A percentile compares a stretch with the other conserved stretches of the same genome.
Evolutionary conservation across 2,797 vertebrate genomes (phyloP).

Genomic region (Enoplosus armatus): DNA sequence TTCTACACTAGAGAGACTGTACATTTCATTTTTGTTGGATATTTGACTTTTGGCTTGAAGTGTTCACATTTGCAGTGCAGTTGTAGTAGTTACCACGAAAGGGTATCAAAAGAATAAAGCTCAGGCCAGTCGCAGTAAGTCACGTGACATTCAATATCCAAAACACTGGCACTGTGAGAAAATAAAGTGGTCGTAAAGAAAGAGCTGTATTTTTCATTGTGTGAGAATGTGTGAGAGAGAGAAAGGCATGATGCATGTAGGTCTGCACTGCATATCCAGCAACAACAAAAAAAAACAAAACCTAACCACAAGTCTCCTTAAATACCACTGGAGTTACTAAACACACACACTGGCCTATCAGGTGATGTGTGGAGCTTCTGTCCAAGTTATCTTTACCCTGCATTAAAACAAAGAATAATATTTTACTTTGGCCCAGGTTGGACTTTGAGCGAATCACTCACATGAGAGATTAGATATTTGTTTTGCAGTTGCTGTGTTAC

Average conservation of each 20-base stretch:
- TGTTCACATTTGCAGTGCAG: background rate
- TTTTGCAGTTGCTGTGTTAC: conserved; percentile 7
- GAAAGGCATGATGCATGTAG: background rate
- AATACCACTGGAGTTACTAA: background rate
- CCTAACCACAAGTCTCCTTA: background rate
- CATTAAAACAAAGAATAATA: background rate
- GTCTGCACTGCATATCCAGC: background rate
- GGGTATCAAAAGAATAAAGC: background rate
- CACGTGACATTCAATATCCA: background rate
- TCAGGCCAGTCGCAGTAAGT: background rate
- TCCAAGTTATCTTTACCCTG: background rate
- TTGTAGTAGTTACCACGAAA: conserved; percentile 1
- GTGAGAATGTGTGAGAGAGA: background rate
- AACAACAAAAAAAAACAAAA: background rate
- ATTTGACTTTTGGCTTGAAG: background rate
- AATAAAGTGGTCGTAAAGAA: conserved; percentile 36
- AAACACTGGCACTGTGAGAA: conserved; percentile 27
- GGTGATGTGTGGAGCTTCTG: too few relatives aligned
- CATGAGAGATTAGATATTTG: conserved; percentile 37
- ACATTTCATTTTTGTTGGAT: background rate
- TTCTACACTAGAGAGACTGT: background rate
- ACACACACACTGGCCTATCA: background rate
- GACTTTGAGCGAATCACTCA: conserved; percentile 63
- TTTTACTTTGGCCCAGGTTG: conserved; percentile 12
- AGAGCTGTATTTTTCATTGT: background rate